Evolutionary conservation across 2,113 vertebrate species (phyloP).

Genomic region (Podarcis cretensis): DNA sequence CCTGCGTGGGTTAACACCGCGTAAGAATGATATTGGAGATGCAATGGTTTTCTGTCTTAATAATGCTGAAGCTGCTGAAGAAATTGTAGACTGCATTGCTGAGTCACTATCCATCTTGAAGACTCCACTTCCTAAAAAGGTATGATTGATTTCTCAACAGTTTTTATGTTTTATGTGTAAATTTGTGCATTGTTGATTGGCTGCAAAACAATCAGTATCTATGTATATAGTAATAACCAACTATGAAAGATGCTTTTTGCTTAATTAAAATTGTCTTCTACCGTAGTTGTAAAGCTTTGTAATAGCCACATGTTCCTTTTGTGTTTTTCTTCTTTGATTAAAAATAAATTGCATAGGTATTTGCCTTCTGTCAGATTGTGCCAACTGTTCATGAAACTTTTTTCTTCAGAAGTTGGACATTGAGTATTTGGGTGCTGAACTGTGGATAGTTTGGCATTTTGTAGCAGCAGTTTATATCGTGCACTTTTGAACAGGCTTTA

Average conservation of each 20-base stretch:
- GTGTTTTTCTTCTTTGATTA: background rate
- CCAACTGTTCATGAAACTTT: background rate
- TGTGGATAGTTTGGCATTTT: background rate
- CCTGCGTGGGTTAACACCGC: conserved; percentile 89
- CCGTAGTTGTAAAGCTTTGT: background rate
- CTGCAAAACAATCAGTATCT: too few species aligned
- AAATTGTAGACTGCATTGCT: conserved; percentile 96
- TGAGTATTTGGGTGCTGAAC: background rate
- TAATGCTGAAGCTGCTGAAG: conserved; percentile 97
- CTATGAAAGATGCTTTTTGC: background rate
- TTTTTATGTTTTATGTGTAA: conserved; percentile 9
- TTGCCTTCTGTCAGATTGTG: background rate
- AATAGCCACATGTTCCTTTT: background rate
- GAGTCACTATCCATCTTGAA: conserved; percentile 97
- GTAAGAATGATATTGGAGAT: conserved; percentile 93
- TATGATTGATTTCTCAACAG: conserved; percentile 39
- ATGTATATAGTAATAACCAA: rapidly evolving
- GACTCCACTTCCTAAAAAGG: conserved; percentile 99
- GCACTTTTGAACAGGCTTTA: background rate
- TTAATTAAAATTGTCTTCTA: background rate
- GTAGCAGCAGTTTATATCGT: background rate
- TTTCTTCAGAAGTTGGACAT: background rate
- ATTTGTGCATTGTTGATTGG: rapidly evolving
- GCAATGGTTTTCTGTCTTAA: conserved; percentile 97
- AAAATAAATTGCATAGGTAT: background rate